Percentiles rank a stretch among this genome's conserved stretches.
These are phyloP conservation scores for Enteromius afrohamiltoni DNA, from an alignment of 2,797 vertebrate genomes.

Conservation along the genomic window DNA sequence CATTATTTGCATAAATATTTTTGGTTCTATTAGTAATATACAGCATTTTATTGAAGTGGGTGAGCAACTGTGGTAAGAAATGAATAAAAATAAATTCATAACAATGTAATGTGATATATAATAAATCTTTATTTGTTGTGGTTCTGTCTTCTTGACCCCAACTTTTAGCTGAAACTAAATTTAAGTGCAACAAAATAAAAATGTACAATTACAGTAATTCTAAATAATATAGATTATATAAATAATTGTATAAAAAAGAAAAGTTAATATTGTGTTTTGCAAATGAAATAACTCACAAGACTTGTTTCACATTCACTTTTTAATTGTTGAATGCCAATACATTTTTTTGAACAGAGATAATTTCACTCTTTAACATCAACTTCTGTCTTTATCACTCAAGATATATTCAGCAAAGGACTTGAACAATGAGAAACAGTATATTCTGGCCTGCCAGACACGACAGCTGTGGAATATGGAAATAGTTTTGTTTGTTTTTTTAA, in stretches of 20 bases:
- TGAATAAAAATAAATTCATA: background rate
- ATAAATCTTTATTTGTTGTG: too few species aligned
- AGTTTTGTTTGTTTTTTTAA: conserved; percentile 25
- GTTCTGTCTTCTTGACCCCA: too few species aligned
- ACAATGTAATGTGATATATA: background rate
- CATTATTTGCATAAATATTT: background rate
- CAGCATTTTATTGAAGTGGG: background rate
- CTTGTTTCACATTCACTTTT: conserved; percentile 66
- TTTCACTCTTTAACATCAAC: conserved; percentile 40
- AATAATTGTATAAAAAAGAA: background rate
- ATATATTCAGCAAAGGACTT: conserved; percentile 32
- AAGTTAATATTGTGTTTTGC: background rate
- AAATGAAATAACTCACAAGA: conserved; percentile 38
- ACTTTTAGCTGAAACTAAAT: background rate
- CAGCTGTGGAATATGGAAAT: conserved; percentile 28
- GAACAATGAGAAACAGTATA: conserved; percentile 32
- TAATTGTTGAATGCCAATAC: conserved; percentile 70
- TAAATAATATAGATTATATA: too few species aligned
- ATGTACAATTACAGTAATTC: too few species aligned
- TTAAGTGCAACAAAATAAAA: background rate
- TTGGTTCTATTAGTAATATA: background rate
- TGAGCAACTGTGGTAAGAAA: background rate
- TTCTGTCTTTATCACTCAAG: conserved; percentile 34
- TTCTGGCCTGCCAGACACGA: conserved; percentile 62
- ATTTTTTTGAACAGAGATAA: conserved; percentile 24